Evolutionary conservation across 2,888 invertebrate species (phyloP), one percentile per base, ranked within the genome.

Genomic region (Neoaliturus tenellus): DNA sequence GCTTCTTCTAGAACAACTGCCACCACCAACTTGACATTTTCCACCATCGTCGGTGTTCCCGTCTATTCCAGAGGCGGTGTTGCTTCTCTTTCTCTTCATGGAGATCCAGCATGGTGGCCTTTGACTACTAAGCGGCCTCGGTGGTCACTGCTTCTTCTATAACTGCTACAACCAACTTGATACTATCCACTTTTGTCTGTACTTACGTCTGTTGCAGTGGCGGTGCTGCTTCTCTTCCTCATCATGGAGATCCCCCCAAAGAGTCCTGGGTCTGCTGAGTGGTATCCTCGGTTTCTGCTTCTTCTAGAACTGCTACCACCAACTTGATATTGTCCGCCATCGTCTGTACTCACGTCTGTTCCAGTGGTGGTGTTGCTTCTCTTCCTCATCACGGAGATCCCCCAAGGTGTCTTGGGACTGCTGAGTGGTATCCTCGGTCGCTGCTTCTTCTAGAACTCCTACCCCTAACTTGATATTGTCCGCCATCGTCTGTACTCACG

Each of bases 351-450:
- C 3, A 10, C 23, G 4, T 28, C 23, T 71, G 20, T 41, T 41
- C 71, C 10, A 44, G 92, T 98, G 1, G 98, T 97, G 0, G 96
- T 98, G 0, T 92, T 98, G 0, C 90, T 97, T 5, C 92, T 98
- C 2, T 98, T 98, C 89, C 92, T 98, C 0, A 92, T 97, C 31
- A 98, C 98, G 0, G 98, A 98, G 90, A 93, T 98, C 84, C 98
- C 98, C 0, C 96, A 97, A 87, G 94, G 92, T 12, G 90, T 92
- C 35, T 90, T 93, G 75, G 93, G 93, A 0, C 91, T 95, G 14
- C 91, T 94, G 67, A 94, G 93, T 86, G 94, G 93, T 17, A 91
- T 95, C 51, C 90, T 93, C 20, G 93, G 93, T 0, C 91, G 94
- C 89, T 93, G 94, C 85, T 96, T 98, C 90, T 96, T 97, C 89